Conservation (phyloP, 2,797 vertebrate genomes). For the Alauda arvensis region DNA sequence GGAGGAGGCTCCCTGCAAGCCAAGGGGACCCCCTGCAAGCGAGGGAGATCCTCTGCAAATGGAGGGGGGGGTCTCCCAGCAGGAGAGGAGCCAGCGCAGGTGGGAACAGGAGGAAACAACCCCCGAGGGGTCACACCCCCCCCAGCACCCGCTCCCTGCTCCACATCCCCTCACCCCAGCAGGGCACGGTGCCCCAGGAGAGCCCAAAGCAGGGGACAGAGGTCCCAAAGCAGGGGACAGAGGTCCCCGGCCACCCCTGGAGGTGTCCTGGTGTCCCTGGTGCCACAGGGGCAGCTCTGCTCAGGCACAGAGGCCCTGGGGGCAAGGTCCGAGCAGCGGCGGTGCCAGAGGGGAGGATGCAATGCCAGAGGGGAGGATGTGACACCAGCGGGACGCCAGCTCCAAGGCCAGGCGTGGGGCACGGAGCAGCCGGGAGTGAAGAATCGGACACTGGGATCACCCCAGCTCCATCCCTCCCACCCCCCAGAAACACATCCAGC, state of each 20-base stretch:
- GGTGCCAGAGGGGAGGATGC: background rate
- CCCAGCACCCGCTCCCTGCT: background rate
- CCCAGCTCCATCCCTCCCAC: background rate
- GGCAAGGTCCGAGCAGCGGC: background rate
- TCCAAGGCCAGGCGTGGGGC: background rate
- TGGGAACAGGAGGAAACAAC: background rate
- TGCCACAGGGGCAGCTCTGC: background rate
- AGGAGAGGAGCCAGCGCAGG: background rate
- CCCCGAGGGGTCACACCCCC: rapidly evolving
- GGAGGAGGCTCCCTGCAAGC: background rate
- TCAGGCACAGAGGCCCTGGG: background rate
- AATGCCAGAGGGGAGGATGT: background rate
- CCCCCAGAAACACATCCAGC: background rate
- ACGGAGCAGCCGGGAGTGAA: rapidly evolving
- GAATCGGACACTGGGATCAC: rapidly evolving
- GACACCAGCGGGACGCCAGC: background rate
- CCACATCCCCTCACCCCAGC: rapidly evolving
- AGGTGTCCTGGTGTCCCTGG: background rate
- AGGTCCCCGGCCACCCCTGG: rapidly evolving
- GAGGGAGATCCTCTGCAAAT: background rate
- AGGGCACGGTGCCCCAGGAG: rapidly evolving
- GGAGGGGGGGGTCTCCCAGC: rapidly evolving
- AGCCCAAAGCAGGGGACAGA: rapidly evolving
- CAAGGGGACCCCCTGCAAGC: background rate
- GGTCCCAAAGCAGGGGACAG: rapidly evolving